Percentiles rank a stretch among this genome's conserved stretches.
phyloP scores from a whole-genome alignment of 2,113 vertebrate species.

The Redunca redunca region DNA sequence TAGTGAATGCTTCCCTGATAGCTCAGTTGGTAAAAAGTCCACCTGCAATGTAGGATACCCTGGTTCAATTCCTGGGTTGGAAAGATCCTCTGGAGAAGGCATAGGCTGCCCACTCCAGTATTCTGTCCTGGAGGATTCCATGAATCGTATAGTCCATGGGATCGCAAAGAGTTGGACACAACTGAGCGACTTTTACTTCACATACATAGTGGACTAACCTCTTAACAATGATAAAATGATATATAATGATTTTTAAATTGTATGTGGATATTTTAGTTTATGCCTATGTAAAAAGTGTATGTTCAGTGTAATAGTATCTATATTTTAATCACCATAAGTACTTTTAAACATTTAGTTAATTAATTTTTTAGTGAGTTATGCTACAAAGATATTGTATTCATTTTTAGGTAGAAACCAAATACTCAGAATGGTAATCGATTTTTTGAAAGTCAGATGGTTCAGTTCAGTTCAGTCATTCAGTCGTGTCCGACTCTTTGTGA shows the following conservation, averaged over 20 bases:
- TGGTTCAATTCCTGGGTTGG: background rate
- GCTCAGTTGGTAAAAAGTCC: background rate
- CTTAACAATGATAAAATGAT: background rate
- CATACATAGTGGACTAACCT: background rate
- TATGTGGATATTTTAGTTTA: background rate
- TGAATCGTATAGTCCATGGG: background rate
- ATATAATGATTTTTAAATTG: background rate
- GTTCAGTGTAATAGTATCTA: background rate
- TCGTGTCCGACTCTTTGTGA: rapidly evolving
- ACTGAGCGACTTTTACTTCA: background rate
- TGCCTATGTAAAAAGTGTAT: background rate
- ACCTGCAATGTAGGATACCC: background rate
- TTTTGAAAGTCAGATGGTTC: background rate
- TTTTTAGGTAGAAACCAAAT: background rate
- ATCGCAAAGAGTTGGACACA: background rate
- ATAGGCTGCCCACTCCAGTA: background rate
- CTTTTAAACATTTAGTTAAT: background rate
- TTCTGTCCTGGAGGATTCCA: background rate
- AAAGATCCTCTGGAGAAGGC: background rate
- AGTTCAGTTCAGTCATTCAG: too few relatives aligned
- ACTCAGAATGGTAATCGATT: background rate
- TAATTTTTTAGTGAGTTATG: background rate
- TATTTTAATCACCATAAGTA: background rate
- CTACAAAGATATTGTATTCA: background rate
- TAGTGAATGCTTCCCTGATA: background rate